Base-by-base conservation (phyloP, 1,140 invertebrate genomes). In the Macrotrachela quadricornifera region DNA sequence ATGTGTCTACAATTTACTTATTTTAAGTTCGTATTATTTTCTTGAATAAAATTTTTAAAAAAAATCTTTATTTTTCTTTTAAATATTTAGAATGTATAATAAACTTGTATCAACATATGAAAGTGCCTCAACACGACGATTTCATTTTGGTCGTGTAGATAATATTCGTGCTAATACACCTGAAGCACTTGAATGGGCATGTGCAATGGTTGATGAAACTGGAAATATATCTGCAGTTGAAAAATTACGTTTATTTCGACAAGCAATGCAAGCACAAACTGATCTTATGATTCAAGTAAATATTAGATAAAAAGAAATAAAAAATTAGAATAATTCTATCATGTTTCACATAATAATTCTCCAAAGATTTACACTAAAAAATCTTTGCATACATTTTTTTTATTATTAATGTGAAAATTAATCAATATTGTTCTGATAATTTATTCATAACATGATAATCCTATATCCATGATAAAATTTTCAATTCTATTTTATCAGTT, bases 51-150 rank as follows among this genome's bases (percentile, higher is more conserved):
- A 18, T 53, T 39, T 17, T 9, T 46, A 45, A 15, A 37, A 46
- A 10, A 15, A 21, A 43, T 30, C 47, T 60, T 55, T 44, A 54
- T 21, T 36, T 4, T 30, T 30, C 21, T 30, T 30, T 30, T 30
- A 4, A 2, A 4, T 36, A 36, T 36, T 30, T 63, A 94, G 88
- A 69, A 73, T 94, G 49, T 85, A 97, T 63, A 80, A 82, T 6
- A 76, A 78, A 60, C 71, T 96, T 54, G 85, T 88, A 1, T 82
- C 85, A 9, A 96, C 92, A 0, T 99, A 99, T 66, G 94, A 99
- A 71, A 95, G 88, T 59, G 92, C 90, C 6, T 85, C 86, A 0
- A 82, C 90, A 0, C 74, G 94, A 30, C 75, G 88, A 51, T 99
- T 90, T 68, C 74, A 77, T 37, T 63, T 80, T 50, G 94, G 92